Evolutionary conservation across 1,140 invertebrate species (phyloP).

Genomic region (Camponotus vicinus): DNA sequence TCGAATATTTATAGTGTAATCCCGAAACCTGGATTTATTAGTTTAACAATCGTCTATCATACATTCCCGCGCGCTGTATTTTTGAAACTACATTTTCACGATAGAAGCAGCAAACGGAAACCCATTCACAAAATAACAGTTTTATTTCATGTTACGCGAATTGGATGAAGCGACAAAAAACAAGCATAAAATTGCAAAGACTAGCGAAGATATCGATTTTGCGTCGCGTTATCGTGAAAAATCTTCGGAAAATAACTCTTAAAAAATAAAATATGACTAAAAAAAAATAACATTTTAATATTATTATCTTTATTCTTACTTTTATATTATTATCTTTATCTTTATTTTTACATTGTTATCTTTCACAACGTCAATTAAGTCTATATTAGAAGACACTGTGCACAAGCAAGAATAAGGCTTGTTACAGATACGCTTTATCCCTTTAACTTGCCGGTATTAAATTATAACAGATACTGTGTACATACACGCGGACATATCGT

Average conservation of each 20-base stretch:
- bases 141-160: constrained; percentile 35
- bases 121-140: constrained; percentile 40
- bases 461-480: not conserved
- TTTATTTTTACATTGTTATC: no score
- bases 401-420: constrained; percentile 53
- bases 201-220: constrained; percentile 14
- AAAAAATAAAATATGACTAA: not conserved
- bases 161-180: constrained; percentile 24
- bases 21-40: constrained; percentile 43
- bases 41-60: constrained; percentile 33
- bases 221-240: not conserved
- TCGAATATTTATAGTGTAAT: constrained; percentile 44
- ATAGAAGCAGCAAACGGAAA: constrained; percentile 24
- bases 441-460: constrained; percentile 12
- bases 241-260: not conserved
- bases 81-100: constrained; percentile 22
- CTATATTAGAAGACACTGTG: not conserved
- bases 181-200: constrained; percentile 26
- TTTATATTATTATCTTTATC: not conserved
- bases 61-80: constrained; percentile 23
- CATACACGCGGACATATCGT: not conserved
- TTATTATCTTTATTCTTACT: no score
- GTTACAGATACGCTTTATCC: constrained; percentile 62
- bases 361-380: not conserved
- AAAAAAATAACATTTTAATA: not conserved